Percentiles rank a stretch among this genome's conserved stretches.
phyloP scores from a whole-genome alignment of 2,888 invertebrate genomes.

The Stenchaetothrips biformis region DNA sequence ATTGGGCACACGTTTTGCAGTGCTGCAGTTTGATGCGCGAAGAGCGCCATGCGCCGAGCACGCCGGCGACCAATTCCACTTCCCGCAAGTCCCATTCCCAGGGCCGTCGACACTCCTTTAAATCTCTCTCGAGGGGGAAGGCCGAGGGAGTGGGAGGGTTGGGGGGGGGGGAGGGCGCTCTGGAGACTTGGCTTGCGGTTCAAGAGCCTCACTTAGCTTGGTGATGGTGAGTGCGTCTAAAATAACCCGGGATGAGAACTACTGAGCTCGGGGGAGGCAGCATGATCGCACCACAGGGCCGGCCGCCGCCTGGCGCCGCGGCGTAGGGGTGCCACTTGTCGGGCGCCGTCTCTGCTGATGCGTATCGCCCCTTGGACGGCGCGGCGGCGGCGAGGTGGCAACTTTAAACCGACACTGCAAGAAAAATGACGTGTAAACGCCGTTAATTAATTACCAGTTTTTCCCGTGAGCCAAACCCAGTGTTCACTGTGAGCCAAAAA shows the following conservation, averaged over 20 bases:
- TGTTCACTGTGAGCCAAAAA: too few relatives aligned
- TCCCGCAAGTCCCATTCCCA: neutral
- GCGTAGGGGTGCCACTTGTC: neutral
- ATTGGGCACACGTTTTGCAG: neutral
- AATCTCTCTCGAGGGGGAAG: neutral
- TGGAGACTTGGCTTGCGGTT: slow-evolving; percentile 30
- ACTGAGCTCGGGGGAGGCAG: neutral
- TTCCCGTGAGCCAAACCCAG: too few relatives aligned
- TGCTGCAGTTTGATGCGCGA: neutral
- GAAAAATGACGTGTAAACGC: too few relatives aligned
- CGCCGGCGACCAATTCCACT: neutral
- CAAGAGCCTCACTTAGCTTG: neutral
- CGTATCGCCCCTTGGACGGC: too few relatives aligned
- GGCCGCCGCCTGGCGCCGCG: neutral
- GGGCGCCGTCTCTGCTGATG: too few relatives aligned
- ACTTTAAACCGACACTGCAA: too few relatives aligned
- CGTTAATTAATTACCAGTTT: too few relatives aligned
- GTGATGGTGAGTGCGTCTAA: neutral
- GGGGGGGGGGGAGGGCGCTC: neutral
- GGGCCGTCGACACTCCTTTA: neutral
- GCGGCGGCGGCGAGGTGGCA: too few relatives aligned
- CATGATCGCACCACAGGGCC: neutral
- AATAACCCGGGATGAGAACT: slow-evolving; percentile 21
- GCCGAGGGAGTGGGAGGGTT: neutral
- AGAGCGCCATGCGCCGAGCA: neutral